phyloP scores from a whole-genome alignment of 2,888 invertebrate species.

The Drosophila testacea region DNA sequence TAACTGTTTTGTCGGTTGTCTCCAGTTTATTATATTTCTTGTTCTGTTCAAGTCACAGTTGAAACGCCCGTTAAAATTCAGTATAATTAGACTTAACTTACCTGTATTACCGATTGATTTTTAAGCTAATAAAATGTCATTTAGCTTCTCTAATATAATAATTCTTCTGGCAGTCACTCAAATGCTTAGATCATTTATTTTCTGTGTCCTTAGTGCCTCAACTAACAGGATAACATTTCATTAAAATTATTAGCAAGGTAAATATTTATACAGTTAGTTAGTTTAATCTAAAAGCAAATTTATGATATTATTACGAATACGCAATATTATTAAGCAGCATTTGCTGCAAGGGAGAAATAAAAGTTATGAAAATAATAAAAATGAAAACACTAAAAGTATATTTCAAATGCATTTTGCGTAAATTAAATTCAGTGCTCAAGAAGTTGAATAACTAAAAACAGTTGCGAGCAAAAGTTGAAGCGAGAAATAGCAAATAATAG shows the following conservation, averaged over 20 bases:
- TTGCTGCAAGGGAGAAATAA: conserved; percentile 11
- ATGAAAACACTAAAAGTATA: conserved; percentile 33
- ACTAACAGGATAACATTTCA: conserved; percentile 54
- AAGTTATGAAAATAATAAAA: conserved; percentile 40
- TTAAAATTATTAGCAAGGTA: conserved; percentile 63
- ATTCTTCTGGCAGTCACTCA: too few relatives aligned
- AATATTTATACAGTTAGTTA: conserved; percentile 71
- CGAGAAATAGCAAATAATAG: conserved; percentile 79
- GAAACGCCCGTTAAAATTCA: conserved; percentile 17
- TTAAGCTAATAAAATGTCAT: too few relatives aligned
- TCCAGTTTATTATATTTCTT: conserved; percentile 44
- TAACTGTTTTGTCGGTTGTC: conserved; percentile 58
- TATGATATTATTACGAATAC: conserved; percentile 51
- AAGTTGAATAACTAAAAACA: conserved; percentile 28
- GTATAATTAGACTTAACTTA: conserved; percentile 52
- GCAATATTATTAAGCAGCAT: conserved; percentile 32
- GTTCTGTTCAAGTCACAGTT: conserved; percentile 54
- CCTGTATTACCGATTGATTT: too few relatives aligned
- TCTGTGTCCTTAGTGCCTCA: background rate
- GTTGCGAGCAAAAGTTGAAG: conserved; percentile 60
- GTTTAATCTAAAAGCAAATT: conserved; percentile 59
- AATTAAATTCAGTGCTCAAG: conserved; percentile 53
- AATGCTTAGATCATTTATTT: too few relatives aligned
- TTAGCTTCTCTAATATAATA: too few relatives aligned
- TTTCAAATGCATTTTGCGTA: conserved; percentile 57